Conservation (phyloP, 2,113 vertebrate genomes). For the Sander lucioperca region DNA sequence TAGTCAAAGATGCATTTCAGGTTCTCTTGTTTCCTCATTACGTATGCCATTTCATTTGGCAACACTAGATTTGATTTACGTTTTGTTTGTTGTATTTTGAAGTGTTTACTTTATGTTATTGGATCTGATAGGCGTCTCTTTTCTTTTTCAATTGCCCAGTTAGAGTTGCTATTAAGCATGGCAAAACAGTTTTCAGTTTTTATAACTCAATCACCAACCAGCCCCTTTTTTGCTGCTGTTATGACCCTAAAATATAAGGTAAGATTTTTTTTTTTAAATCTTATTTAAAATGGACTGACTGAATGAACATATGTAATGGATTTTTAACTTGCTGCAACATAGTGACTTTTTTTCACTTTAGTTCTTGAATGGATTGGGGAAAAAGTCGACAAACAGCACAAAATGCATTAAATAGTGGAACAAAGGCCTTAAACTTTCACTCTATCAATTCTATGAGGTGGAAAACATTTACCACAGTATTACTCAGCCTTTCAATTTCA, state of each 20-base stretch:
- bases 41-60: constrained; percentile 1
- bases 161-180: not conserved
- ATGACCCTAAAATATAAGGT: not conserved
- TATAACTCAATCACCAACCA: not conserved
- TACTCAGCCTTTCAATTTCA: not conserved
- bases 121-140: not conserved
- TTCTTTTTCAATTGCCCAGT: not conserved
- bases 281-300: not conserved
- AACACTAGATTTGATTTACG: not conserved
- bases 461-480: not conserved
- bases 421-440: not conserved
- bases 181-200: not conserved
- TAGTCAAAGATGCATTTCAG: not conserved
- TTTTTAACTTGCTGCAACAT: not conserved
- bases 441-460: not conserved
- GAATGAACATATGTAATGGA: not conserved
- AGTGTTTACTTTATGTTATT: constrained; percentile 2
- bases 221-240: not conserved
- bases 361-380: not conserved
- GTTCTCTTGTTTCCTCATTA: not conserved
- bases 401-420: not conserved
- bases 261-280: not conserved
- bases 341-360: not conserved
- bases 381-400: not conserved
- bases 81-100: constrained; percentile 1